A percentile compares a stretch with the other conserved stretches of the same genome.
Conservation (phyloP, 2,113 vertebrate species). For the Orcinus orca region DNA sequence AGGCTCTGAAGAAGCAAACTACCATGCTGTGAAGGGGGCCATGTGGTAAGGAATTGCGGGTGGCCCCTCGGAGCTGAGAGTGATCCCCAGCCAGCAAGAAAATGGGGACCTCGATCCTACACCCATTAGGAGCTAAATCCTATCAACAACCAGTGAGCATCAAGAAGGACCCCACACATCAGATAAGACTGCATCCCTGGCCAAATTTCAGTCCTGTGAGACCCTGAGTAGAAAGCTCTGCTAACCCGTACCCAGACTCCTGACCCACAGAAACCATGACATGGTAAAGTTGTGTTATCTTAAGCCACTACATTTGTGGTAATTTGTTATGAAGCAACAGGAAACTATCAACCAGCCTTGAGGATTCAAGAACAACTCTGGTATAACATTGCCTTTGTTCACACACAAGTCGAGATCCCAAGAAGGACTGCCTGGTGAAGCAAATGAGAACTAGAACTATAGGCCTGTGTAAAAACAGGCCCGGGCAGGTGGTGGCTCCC, state of each 20-base stretch:
- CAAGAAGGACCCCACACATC: background rate
- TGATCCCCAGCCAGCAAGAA: background rate
- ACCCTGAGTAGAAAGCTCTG: background rate
- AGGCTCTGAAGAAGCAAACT: background rate
- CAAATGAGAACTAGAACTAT: background rate
- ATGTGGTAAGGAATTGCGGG: background rate
- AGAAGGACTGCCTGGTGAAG: background rate
- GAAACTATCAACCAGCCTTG: background rate
- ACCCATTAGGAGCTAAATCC: background rate
- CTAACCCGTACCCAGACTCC: background rate
- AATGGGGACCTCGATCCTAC: background rate
- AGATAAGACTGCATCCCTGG: background rate
- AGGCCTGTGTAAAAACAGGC: background rate
- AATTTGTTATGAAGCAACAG: background rate
- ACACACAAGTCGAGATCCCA: background rate
- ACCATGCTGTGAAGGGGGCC: background rate
- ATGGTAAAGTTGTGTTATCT: background rate
- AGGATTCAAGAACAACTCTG: background rate
- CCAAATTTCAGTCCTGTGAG: background rate
- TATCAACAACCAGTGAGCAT: background rate
- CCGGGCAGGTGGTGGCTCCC: background rate
- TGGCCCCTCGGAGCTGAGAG: background rate
- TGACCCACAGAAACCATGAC: background rate
- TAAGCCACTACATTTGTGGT: background rate
- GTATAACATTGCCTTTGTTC: background rate